Evolutionary conservation across 2,113 vertebrate species (phyloP).

Genomic region (Capreolus pygargus): DNA sequence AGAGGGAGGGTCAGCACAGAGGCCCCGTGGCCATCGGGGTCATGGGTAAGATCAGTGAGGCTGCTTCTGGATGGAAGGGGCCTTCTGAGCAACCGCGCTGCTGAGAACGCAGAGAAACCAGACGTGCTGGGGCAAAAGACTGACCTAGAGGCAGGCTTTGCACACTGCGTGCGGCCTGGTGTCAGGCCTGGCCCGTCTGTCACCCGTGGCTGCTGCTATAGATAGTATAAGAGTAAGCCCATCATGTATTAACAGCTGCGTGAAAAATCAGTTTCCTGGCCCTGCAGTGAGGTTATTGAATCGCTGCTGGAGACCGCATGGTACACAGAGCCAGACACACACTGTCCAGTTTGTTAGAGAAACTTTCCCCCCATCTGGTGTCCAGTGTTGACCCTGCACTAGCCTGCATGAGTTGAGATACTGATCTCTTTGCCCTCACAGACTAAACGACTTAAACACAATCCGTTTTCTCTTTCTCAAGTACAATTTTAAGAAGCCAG

Average conservation of each 20-base stretch:
- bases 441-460: neutral
- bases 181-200: accelerated
- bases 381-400: accelerated
- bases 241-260: neutral
- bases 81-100: neutral
- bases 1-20: no score
- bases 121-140: neutral
- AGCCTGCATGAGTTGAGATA: neutral
- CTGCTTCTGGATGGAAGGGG: neutral
- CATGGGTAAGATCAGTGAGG: neutral
- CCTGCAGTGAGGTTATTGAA: accelerated
- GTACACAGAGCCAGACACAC: neutral
- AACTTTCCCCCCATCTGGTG: neutral
- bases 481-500: neutral
- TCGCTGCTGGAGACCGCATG: accelerated
- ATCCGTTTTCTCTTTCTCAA: neutral
- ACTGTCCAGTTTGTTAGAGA: neutral
- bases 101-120: neutral
- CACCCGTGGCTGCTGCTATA: neutral
- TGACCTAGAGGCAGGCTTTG: neutral
- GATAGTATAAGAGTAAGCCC: neutral
- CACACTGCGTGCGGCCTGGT: neutral
- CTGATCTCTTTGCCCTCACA: neutral
- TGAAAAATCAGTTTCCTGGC: neutral
- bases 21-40: neutral